Evolutionary conservation across 2,888 invertebrate species (phyloP).

Genomic region (Aethes cnicana): DNA sequence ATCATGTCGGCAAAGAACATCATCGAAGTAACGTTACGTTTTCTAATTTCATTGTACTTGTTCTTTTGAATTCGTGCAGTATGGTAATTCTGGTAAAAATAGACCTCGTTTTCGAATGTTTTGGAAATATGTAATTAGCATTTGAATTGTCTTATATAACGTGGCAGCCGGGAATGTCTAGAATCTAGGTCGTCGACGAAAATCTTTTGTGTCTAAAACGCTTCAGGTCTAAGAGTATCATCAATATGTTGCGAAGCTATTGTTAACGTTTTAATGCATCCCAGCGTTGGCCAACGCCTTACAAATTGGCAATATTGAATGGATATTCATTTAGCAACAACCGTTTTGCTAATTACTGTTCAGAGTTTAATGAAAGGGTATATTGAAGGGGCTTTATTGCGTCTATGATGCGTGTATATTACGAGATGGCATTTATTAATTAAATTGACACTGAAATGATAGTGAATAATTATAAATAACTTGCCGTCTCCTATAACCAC

Average conservation of each 20-base stretch:
- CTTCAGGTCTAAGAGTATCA: constrained; percentile 40
- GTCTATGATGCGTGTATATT: too few relatives aligned
- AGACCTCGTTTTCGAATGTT: constrained; percentile 22
- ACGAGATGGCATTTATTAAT: too few relatives aligned
- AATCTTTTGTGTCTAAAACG: constrained; percentile 47
- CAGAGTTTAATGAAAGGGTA: constrained; percentile 14
- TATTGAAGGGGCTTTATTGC: constrained; percentile 5
- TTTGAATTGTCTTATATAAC: constrained; percentile 21
- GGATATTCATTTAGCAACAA: constrained; percentile 21
- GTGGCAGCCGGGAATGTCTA: constrained; percentile 17
- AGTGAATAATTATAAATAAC: too few relatives aligned
- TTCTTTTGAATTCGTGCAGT: not conserved
- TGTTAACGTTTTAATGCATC: constrained; percentile 48
- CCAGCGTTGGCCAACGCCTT: constrained; percentile 1
- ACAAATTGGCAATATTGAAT: constrained; percentile 15
- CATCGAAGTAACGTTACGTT: too few relatives aligned
- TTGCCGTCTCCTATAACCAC: too few relatives aligned
- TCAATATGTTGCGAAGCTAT: constrained; percentile 44
- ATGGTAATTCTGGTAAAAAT: constrained; percentile 13
- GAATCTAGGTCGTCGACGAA: constrained; percentile 46
- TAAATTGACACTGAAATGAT: too few relatives aligned
- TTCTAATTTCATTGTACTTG: too few relatives aligned
- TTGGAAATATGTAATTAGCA: constrained; percentile 27
- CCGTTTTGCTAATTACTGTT: constrained; percentile 21
- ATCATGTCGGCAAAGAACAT: too few relatives aligned